phyloP scores from a whole-genome alignment of 2,888 invertebrate species.

The Ormyrus labotus region DNA sequence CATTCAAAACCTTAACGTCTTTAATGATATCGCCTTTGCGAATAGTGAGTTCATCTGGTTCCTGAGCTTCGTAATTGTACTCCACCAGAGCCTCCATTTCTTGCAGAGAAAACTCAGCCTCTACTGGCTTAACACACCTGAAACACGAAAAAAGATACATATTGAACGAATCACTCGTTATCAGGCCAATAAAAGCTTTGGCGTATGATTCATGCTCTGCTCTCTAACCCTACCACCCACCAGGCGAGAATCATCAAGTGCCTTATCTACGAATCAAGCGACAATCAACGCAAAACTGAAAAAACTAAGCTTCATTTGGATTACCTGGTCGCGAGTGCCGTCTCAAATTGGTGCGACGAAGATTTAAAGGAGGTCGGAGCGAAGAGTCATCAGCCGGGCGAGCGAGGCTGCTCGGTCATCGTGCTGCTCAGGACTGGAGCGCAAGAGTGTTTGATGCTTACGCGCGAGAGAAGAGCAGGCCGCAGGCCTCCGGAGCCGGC shows the following conservation, averaged over 20 bases:
- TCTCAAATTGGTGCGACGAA: neutral
- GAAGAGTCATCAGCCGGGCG: constrained; percentile 40
- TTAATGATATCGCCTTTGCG: constrained; percentile 89
- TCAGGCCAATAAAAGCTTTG: constrained; percentile 24
- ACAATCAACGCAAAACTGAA: neutral
- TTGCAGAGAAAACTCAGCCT: constrained; percentile 25
- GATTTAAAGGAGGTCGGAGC: constrained; percentile 19
- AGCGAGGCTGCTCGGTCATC: constrained; percentile 43
- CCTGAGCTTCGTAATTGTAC: constrained; percentile 90
- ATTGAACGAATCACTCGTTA: constrained; percentile 15
- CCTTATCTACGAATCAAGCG: neutral
- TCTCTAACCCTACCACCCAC: constrained; percentile 9
- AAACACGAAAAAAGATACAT: constrained; percentile 28
- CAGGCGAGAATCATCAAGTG: neutral
- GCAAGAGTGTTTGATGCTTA: too few species aligned
- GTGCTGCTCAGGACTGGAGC: constrained; percentile 12
- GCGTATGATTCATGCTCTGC: constrained; percentile 28
- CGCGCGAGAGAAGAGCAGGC: too few species aligned
- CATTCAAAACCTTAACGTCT: constrained; percentile 86
- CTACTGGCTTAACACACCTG: constrained; percentile 28
- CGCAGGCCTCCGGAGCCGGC: too few species aligned
- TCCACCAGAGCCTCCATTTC: constrained; percentile 87
- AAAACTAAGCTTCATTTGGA: neutral
- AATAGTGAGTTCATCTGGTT: constrained; percentile 90
- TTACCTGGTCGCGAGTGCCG: constrained; percentile 17